Conservation (phyloP, 2,113 vertebrate genomes). For the Amblyopsis rosae region DNA sequence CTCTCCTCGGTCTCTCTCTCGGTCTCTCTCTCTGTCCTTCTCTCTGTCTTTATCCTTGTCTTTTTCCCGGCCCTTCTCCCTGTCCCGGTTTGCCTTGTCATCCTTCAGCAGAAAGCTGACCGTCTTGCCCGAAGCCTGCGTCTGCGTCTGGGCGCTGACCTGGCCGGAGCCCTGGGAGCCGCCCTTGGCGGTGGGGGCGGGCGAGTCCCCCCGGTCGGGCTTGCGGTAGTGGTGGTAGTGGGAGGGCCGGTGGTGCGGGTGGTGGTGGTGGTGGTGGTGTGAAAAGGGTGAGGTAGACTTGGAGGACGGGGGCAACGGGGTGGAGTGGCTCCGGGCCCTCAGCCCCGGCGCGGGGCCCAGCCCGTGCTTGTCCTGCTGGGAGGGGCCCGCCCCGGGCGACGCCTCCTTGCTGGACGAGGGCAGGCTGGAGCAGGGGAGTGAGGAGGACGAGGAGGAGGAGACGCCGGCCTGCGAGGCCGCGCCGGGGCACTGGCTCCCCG, state of each 20-base stretch:
- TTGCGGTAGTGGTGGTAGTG: constrained; percentile 83
- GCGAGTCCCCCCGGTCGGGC: constrained; percentile 79
- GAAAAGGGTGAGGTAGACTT: constrained; percentile 84
- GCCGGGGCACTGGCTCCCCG: constrained; percentile 74
- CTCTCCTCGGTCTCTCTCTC: constrained; percentile 43
- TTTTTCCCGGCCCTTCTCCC: constrained; percentile 57
- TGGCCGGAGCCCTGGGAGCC: constrained; percentile 70
- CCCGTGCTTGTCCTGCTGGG: constrained; percentile 76
- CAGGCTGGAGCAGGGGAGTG: constrained; percentile 70
- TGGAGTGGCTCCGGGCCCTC: constrained; percentile 90
- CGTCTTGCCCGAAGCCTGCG: constrained; percentile 64
- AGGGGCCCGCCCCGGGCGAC: constrained; percentile 49
- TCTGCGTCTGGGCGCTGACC: constrained; percentile 74
- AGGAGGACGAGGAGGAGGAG: constrained; percentile 75
- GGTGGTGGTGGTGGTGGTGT: constrained; percentile 82
- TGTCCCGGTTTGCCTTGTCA: constrained; percentile 75
- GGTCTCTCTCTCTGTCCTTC: constrained; percentile 43
- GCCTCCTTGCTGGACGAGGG: constrained; percentile 73
- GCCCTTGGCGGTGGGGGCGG: constrained; percentile 77
- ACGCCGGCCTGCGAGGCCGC: constrained; percentile 74
- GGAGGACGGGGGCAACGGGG: constrained; percentile 87
- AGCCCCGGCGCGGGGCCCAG: constrained; percentile 77
- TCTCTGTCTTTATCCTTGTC: not conserved
- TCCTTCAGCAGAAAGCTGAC: constrained; percentile 78
- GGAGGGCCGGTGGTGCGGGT: constrained; percentile 82